Evolutionary conservation across 2,113 vertebrate species (phyloP), one percentile per base, ranked within the genome.

Genomic region (Gymnocephalus cernua): DNA sequence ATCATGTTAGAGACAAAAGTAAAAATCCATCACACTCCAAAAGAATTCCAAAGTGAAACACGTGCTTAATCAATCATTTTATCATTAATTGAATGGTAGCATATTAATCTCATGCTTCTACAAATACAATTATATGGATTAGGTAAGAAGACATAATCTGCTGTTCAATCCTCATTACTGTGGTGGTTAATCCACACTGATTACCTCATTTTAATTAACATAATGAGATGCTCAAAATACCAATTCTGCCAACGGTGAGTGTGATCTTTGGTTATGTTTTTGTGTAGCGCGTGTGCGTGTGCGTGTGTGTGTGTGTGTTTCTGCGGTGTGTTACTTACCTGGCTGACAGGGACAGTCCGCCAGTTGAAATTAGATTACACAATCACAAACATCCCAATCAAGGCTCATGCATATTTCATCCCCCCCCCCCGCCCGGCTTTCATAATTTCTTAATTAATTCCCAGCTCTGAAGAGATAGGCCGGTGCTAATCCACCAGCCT

Each of bases 371-470:
- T 91, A 93, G 92, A 95, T 95, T 95, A 95, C 92, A 94, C 91
- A 94, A 93, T 94, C 93, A 93, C 91, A 95, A 95, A 94, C 67
- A 80, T 88, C 88, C 93, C 93, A 94, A 94, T 95, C 91, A 92
- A 82, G 68, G 75, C 90, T 95, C 90, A 95, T 95, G 92, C 91
- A 95, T 95, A 95, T 95, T 95, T 95, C 91, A 94, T 93, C 86
- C 70, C 75, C 53, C 78, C 80, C 35, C n/a, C n/a, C n/a, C n/a
- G 64, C 91, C 86, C 89, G 83, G 78, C 69, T 83, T 92, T 88
- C 94, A 94, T 95, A 96, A 95, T 96, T 94, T 95, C 94, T 95
- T 95, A 95, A 96, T 95, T 95, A 94, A 95, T 95, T 94, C 93
- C 90, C 92, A 84, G 84, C 89, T 90, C 91, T 86, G 71, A 89